Base-by-base conservation (phyloP, 2,113 vertebrate genomes). In the Camelus bactrianus region DNA sequence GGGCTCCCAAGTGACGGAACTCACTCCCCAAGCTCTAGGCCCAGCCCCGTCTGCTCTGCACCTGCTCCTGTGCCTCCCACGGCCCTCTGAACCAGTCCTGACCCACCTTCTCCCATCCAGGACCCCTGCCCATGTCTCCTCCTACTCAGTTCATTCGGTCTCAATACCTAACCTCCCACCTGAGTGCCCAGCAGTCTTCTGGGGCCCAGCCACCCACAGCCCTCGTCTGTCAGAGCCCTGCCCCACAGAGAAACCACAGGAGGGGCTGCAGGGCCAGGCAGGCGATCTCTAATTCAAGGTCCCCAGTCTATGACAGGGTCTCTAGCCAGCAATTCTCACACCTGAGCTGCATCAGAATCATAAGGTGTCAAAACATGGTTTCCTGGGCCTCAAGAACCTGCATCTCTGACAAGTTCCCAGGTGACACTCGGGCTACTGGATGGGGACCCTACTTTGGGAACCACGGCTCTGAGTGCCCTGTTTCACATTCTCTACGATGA, bases 61-160 rank as follows among this genome's bases (percentile, higher is more conserved):
- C 24, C 69, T 48, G 13, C 30, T 32, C 64, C 69, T 88, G 54
- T 24, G 46, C 38, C 69, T 48, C 28, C 38, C 12, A 46, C 24
- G 35, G 17, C n/a, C 16, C 28, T 22, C 8, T 58, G 60, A 15
- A 5, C 60, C 54, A 7, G 12, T 1, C 30, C 60, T 64, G 6
- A 75, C 20, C 30, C 42, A 13, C 19, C 26, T 54, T 8, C 17
- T 38, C 60, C 42, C 28, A 72, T 56, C 65, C 12, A 11, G 20
- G n/a, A 35, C 10, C 1, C 7, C 1, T 6, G 24, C 9, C 4
- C 1, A 1, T 4, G 17, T 50, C 9, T n/a, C 24, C 32, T 85
- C 56, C 60, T 42, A 58, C 3, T 32, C 9, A 4, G 20, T 15
- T 42, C 12, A 38, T n/a, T 60, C 38, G 28, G 24, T 20, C 32